Percentiles rank a stretch among this genome's conserved stretches.
Evolutionary conservation across 1,140 invertebrate genomes (phyloP).

Genomic region (Colletes gigas): DNA sequence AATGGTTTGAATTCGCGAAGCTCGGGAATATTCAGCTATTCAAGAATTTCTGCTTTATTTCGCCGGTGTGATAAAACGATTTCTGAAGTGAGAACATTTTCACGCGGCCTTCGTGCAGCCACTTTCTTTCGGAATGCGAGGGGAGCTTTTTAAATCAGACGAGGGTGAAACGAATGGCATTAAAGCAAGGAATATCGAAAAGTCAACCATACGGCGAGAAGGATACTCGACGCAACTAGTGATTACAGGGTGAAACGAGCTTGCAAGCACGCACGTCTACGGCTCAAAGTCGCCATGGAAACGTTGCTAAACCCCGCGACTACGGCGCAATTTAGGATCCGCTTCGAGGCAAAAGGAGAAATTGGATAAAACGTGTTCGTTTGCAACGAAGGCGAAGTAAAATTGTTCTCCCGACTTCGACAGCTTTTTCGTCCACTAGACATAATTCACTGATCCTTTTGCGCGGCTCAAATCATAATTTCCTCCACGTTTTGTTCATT

Average conservation of each 20-base stretch:
- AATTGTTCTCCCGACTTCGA: not conserved
- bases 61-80: too few species aligned
- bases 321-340: conserved; percentile 15
- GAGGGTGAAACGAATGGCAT: not conserved
- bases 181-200: not conserved
- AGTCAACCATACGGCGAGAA: not conserved
- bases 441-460: not conserved
- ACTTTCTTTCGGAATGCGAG: not conserved
- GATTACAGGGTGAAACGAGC: conserved; percentile 21
- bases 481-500: too few species aligned
- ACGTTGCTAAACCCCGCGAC: not conserved
- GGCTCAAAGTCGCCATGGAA: conserved; percentile 43
- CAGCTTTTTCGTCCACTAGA: not conserved
- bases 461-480: too few species aligned
- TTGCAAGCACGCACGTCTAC: conserved; percentile 11
- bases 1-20: too few species aligned
- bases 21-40: too few species aligned
- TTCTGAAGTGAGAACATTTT: too few species aligned
- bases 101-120: not conserved
- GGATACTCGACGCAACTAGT: not conserved
- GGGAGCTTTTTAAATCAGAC: not conserved
- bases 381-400: not conserved
- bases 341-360: not conserved
- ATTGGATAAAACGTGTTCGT: conserved; percentile 4
- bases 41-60: too few species aligned